phyloP scores from a whole-genome alignment of 2,888 invertebrate genomes.

The Meandrusa payeni region DNA sequence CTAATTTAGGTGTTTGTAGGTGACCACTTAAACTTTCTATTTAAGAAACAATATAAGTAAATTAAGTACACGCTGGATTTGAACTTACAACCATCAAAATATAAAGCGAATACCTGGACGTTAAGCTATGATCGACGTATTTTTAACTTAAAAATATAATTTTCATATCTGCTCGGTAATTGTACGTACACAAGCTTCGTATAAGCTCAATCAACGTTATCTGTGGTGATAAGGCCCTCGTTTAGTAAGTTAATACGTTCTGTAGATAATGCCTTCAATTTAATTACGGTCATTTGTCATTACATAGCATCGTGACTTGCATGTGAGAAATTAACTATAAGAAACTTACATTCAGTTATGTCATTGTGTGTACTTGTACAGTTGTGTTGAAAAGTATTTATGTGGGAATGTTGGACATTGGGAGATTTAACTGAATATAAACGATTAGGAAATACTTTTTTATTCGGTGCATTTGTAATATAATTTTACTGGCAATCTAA shows the following conservation, averaged over 20 bases:
- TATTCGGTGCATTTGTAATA: too few species aligned
- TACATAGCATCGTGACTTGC: neutral
- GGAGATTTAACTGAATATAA: too few species aligned
- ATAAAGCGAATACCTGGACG: too few species aligned
- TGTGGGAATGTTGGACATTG: slow-evolving; percentile 12
- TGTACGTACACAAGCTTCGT: neutral
- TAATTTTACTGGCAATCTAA: too few species aligned
- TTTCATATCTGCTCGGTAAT: slow-evolving; percentile 1
- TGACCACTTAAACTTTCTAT: too few species aligned
- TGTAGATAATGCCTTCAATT: slow-evolving; percentile 15
- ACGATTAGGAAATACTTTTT: too few species aligned
- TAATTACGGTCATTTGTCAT: slow-evolving; percentile 21
- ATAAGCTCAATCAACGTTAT: slow-evolving; percentile 14
- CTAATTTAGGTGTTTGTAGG: too few species aligned
- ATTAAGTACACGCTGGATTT: too few species aligned
- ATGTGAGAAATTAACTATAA: slow-evolving; percentile 2
- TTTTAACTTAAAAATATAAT: neutral
- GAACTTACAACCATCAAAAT: too few species aligned
- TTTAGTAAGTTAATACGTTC: slow-evolving; percentile 15
- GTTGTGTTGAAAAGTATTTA: slow-evolving; percentile 12
- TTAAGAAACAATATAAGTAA: too few species aligned
- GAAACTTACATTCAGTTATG: neutral
- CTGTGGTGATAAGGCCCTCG: slow-evolving; percentile 12
- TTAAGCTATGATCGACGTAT: too few species aligned
- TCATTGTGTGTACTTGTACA: slow-evolving; percentile 1